Evolutionary conservation across 2,888 invertebrate species (phyloP).

Genomic region (Yponomeuta malinellus): DNA sequence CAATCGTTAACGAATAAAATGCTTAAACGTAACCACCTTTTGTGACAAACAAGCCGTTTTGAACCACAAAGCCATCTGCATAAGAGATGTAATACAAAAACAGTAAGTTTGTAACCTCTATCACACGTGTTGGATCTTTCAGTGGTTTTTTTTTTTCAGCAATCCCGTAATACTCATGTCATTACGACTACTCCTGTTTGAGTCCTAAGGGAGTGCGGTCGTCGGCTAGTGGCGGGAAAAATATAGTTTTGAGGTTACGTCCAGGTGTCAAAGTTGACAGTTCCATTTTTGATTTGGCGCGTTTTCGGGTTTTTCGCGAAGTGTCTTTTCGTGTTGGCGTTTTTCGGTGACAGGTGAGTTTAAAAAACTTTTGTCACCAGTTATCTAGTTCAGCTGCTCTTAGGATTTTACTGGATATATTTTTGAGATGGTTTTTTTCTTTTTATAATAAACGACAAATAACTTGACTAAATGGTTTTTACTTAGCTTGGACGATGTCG

Average conservation of each 20-base stretch:
- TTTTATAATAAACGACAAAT: neutral
- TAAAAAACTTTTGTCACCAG: neutral
- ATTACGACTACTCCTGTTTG: conserved; percentile 46
- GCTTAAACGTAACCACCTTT: neutral
- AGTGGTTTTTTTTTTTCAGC: conserved; percentile 39
- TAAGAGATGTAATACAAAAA: neutral
- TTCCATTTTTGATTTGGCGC: conserved; percentile 42
- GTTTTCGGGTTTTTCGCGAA: conserved; percentile 24
- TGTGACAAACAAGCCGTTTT: neutral
- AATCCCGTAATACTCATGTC: conserved; percentile 45
- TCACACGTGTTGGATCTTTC: conserved; percentile 33
- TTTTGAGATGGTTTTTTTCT: neutral
- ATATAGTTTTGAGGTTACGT: conserved; percentile 34
- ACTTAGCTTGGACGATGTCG: too few species aligned
- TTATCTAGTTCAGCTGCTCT: neutral
- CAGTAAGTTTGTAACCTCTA: neutral
- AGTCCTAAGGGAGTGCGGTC: conserved; percentile 43
- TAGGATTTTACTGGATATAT: too few species aligned
- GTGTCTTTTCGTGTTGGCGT: conserved; percentile 20
- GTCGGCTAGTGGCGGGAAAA: conserved; percentile 30
- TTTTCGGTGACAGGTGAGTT: conserved; percentile 9
- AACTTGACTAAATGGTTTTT: too few species aligned
- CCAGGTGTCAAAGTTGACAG: conserved; percentile 45
- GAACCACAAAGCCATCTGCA: neutral
- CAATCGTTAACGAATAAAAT: neutral